Base-by-base conservation (phyloP, 1,140 invertebrate species). In the Cotesia typhae region DNA sequence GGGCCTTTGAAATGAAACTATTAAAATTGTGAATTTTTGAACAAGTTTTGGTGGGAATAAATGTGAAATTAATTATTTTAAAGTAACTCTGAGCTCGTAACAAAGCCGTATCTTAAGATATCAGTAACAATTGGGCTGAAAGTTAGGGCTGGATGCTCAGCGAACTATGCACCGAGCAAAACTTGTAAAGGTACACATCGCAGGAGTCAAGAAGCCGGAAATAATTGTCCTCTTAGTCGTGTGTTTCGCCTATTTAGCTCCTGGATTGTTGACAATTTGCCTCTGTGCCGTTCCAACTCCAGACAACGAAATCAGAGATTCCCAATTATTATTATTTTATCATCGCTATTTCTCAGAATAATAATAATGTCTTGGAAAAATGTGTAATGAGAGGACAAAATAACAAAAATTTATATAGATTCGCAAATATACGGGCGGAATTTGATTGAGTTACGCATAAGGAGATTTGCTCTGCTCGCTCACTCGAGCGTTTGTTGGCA, bases 191-290 rank as follows among this genome's bases (percentile, higher is more conserved):
- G 84, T 84, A 86, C 84, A 84, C 82, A 47, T 47, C 41, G 41
- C 83, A 76, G 79, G 79, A 79, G 80, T 82, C 82, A 85, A 83
- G 81, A 84, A 80, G 80, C 80, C 83, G 84, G 84, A 85, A 85
- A 77, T 85, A 87, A 85, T 85, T 79, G 80, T 59, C 20, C 20
- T 59, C 57, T 20, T 10, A 59, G 7, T 59, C 57, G 20, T 59
- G 57, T 59, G 17, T 59, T 59, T 17, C 57, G 17, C 14, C 20
- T 59, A 20, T 36, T 38, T 12, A 63, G 36, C 35, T 63, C 35
- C 59, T 63, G 12, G 60, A 63, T 36, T 37, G 36, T 63, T 63
- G 60, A 41, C 60, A 63, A 41, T 63, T 47, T 47, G 41, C 41
- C 10, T 47, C 4, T 41, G 17, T 17, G 17, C 17, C 17, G 17